Evolutionary conservation across 2,113 vertebrate species (phyloP).

Genomic region (Percina caprodes): DNA sequence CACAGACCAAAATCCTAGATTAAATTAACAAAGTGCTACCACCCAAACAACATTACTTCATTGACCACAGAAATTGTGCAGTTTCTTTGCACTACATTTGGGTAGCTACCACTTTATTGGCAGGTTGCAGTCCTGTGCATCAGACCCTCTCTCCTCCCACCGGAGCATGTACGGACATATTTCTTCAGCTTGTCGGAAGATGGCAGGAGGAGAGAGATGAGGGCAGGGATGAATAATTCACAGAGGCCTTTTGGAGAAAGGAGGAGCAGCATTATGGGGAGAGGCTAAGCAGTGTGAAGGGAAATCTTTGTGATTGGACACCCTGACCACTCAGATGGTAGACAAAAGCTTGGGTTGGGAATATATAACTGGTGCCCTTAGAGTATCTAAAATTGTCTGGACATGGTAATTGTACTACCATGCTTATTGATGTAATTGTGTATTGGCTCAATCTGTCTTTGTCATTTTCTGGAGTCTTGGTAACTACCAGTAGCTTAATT

Average conservation of each 20-base stretch:
- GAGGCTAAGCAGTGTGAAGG: conserved; percentile 11
- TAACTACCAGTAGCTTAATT: background rate
- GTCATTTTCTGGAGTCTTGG: background rate
- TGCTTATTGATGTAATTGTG: background rate
- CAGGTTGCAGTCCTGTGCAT: background rate
- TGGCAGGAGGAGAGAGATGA: conserved; percentile 31
- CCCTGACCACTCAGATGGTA: background rate
- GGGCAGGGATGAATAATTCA: conserved; percentile 63
- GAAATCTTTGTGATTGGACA: background rate
- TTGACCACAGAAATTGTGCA: background rate
- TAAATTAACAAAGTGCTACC: background rate
- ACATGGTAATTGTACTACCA: background rate
- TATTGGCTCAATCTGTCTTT: background rate
- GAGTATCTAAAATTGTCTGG: background rate
- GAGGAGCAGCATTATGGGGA: conserved; percentile 25
- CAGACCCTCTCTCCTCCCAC: background rate
- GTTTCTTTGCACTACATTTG: background rate
- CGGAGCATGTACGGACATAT: conserved; percentile 9
- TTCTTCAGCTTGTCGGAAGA: conserved; percentile 41
- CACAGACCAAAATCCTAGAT: background rate
- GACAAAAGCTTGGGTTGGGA: background rate
- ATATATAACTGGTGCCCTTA: background rate
- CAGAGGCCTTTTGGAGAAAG: conserved; percentile 26
- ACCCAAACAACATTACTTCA: background rate
- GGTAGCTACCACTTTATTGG: background rate